Percentiles rank a stretch among this genome's conserved stretches.
These are phyloP conservation scores for Macroglossus sobrinus DNA, from an alignment of 2,113 vertebrate species.

Conservation along the genomic window DNA sequence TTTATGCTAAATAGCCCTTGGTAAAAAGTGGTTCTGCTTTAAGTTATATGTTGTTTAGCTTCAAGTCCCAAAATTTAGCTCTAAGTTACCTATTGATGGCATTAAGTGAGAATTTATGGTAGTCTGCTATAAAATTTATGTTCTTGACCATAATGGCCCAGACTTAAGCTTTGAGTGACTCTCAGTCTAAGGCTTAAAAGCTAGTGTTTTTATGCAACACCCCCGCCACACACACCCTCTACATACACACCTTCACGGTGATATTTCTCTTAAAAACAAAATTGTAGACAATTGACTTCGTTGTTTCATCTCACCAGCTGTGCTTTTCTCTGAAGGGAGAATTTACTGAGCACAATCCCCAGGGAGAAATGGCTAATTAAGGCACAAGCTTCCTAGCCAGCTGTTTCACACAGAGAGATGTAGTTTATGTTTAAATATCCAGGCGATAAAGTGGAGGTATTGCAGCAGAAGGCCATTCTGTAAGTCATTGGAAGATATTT, in stretches of 20 bases:
- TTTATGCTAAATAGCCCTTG: neutral
- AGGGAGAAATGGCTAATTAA: constrained; percentile 79
- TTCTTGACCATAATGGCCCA: neutral
- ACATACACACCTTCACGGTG: neutral
- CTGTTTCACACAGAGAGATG: constrained; percentile 60
- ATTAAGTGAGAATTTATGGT: neutral
- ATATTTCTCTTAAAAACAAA: neutral
- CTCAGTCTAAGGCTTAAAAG: neutral
- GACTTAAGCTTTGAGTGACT: neutral
- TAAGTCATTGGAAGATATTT: constrained; percentile 54
- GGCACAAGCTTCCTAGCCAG: constrained; percentile 73
- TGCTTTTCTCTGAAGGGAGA: constrained; percentile 71
- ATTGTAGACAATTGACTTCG: constrained; percentile 39
- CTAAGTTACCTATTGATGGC: neutral
- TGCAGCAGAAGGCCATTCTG: neutral
- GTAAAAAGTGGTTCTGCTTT: neutral
- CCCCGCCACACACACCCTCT: no score
- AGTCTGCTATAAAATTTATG: neutral
- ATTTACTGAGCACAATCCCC: constrained; percentile 75
- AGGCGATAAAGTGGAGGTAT: constrained; percentile 9
- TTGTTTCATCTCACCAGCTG: constrained; percentile 67
- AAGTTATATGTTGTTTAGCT: neutral
- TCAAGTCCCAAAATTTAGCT: neutral
- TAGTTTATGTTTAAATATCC: constrained; percentile 72
- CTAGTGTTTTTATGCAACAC: neutral